phyloP scores from a whole-genome alignment of 2,113 vertebrate genomes.

The zebrafish (Danio rerio) region DNA sequence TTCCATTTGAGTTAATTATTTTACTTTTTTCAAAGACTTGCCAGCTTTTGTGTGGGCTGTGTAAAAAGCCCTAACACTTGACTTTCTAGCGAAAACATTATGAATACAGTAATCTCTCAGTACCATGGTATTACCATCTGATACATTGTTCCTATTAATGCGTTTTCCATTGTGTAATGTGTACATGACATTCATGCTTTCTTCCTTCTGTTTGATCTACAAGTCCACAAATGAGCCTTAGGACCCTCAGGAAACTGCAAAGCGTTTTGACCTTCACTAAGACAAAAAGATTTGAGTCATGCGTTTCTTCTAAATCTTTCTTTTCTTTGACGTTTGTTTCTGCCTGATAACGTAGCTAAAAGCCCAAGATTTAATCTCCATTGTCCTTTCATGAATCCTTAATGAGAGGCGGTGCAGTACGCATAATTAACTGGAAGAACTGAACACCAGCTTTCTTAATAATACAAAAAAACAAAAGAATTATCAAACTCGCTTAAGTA shows the following conservation, averaged over 20 bases:
- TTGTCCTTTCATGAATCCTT: constrained; percentile 29
- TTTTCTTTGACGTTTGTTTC: constrained; percentile 38
- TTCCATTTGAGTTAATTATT: too few relatives aligned
- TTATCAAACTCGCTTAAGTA: constrained; percentile 20
- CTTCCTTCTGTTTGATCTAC: constrained; percentile 14
- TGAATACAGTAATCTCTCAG: not conserved
- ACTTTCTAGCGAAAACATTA: not conserved
- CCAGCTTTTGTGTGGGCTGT: too few relatives aligned
- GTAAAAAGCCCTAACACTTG: too few relatives aligned
- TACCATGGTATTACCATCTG: not conserved
- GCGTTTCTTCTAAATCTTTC: constrained; percentile 37
- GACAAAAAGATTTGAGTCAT: constrained; percentile 36
- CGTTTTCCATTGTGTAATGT: not conserved
- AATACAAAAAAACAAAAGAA: not conserved
- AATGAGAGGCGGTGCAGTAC: constrained; percentile 25
- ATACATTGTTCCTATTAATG: not conserved
- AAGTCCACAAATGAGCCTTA: constrained; percentile 14
- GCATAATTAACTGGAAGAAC: constrained; percentile 30
- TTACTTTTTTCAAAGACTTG: too few relatives aligned
- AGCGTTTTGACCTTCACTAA: constrained; percentile 38
- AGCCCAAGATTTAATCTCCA: constrained; percentile 36
- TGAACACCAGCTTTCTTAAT: not conserved
- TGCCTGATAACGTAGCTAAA: constrained; percentile 43
- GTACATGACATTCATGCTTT: not conserved
- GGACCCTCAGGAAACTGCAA: constrained; percentile 4